Percentiles rank a stretch among this genome's conserved stretches.
Conservation (phyloP, 2,113 vertebrate species). For the Motacilla alba region DNA sequence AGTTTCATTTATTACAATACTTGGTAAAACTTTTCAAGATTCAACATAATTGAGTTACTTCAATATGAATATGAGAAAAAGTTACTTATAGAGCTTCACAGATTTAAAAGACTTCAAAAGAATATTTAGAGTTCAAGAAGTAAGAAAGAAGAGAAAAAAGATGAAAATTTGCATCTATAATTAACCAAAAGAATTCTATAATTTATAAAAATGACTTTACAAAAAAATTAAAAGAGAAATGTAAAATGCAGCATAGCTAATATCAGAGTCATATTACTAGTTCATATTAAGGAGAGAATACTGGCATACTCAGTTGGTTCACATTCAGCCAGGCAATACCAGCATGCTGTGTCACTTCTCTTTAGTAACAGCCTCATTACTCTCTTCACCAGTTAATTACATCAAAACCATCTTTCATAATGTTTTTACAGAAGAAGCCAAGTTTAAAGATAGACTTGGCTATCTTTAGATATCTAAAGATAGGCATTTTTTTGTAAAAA, state of each 20-base stretch:
- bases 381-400: background rate
- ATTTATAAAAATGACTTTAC: background rate
- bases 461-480: background rate
- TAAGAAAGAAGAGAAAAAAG: background rate
- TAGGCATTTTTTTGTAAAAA: background rate
- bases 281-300: background rate
- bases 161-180: background rate
- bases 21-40: background rate
- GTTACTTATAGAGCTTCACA: background rate
- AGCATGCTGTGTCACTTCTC: background rate
- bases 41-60: background rate
- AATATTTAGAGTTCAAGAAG: background rate
- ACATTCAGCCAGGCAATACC: background rate
- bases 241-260: background rate
- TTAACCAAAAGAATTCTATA: background rate
- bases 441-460: background rate
- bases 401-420: background rate
- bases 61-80: background rate
- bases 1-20: background rate
- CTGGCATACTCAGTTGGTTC: background rate
- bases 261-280: background rate
- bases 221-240: background rate
- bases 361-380: background rate
- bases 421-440: background rate
- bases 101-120: background rate